Evolutionary conservation across 2,797 vertebrate genomes (phyloP), one percentile per base, ranked within the genome.

Genomic region (Rhodeus uyekii): DNA sequence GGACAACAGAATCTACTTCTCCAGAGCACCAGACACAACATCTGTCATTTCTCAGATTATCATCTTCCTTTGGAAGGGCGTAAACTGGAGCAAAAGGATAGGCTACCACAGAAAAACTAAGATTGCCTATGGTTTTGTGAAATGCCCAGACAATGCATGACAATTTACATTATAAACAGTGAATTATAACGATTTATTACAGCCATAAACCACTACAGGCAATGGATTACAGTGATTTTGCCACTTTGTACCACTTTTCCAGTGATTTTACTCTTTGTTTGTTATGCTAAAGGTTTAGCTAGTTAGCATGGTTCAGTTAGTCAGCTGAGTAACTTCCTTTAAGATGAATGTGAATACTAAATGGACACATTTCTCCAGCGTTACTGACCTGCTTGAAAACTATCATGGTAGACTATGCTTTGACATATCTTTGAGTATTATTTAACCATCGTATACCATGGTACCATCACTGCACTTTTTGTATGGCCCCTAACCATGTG

Each of bases 61-160:
- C 58, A 48, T 64, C 63, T 46, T 58, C 38, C 39, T 77, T 46
- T 60, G 74, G 76, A 85, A 83, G 72, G 69, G 55, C 64, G n/a
- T 78, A 29, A 75, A 72, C 36, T 8, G 38, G 42, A 14, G 50
- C 39, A 74, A 39, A 34, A 85, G 60, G 39, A 78, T 38, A 85
- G 60, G 39, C 74, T 38, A 48, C 39, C 19, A 63, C 29, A 76
- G 44, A 14, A 46, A 36, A 72, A 76, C 13, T 18, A 12, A 18
- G 38, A 32, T 22, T 65, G 29, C 32, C 9, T 39, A 76, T 64
- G 58, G 64, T 18, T 22, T 32, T 44, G 16, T 67, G 8, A 75
- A 48, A 79, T 55, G 24, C 68, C 8, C 58, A 69, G 7, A 80
- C 36, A 24, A 55, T 73, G 36, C 46, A 32, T 48, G 48, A 34